Evolutionary conservation across 2,113 vertebrate genomes (phyloP).

Genomic region (Agelaius phoeniceus): DNA sequence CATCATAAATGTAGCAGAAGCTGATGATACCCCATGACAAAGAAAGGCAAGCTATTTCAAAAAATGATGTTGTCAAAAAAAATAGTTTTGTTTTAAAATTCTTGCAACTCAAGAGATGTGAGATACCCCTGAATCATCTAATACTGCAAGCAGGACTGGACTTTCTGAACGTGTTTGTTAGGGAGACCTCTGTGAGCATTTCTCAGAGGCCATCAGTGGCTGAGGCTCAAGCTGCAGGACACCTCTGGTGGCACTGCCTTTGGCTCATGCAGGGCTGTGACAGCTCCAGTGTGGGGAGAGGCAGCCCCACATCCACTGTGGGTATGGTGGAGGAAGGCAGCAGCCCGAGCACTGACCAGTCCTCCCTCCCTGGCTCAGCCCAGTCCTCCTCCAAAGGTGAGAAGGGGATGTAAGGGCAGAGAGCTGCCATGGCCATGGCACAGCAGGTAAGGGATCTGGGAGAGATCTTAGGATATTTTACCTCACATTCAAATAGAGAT

Average conservation of each 20-base stretch:
- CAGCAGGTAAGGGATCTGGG: background rate
- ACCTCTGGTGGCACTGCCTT: background rate
- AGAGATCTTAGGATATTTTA: background rate
- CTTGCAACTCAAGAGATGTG: rapidly evolving
- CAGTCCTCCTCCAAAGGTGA: background rate
- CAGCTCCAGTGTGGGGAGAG: background rate
- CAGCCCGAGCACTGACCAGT: background rate
- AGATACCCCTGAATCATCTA: rapidly evolving
- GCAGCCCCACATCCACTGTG: rapidly evolving
- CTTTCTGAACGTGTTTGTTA: background rate
- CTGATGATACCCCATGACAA: background rate
- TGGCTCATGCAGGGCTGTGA: background rate
- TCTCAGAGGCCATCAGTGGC: background rate
- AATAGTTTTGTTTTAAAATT: background rate
- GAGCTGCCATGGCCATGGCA: background rate
- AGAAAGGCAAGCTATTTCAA: background rate
- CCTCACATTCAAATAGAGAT: background rate
- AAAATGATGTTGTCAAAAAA: background rate
- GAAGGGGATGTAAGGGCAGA: background rate
- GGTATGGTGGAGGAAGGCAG: rapidly evolving
- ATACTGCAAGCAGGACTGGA: background rate
- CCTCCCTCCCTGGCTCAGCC: background rate
- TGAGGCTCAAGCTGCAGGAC: background rate
- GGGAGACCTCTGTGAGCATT: background rate
- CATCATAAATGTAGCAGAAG: background rate